Evolutionary conservation across 2,113 vertebrate genomes (phyloP).

Genomic region (Baryphthengus martii): DNA sequence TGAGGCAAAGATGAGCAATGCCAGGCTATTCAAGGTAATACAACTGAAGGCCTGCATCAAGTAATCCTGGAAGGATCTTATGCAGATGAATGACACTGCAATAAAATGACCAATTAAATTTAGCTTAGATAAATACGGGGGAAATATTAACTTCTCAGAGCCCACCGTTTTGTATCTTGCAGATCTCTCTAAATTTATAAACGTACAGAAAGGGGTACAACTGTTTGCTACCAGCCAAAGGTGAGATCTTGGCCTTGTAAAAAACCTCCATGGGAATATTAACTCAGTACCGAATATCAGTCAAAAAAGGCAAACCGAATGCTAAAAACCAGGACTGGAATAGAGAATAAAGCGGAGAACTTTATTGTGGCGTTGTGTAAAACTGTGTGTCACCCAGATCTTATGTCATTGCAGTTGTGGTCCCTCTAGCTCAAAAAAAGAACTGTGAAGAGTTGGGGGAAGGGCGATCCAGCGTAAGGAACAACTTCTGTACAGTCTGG

Average conservation of each 20-base stretch:
- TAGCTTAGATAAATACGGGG: background rate
- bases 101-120: background rate
- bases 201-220: background rate
- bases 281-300: background rate
- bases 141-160: background rate
- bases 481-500: background rate
- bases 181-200: background rate
- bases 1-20: background rate
- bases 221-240: background rate
- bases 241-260: background rate
- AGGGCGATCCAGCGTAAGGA: background rate
- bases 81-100: background rate
- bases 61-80: background rate
- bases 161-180: background rate
- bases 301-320: background rate
- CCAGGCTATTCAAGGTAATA: background rate
- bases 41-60: background rate
- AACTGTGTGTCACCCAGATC: background rate
- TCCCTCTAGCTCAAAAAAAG: background rate
- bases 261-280: background rate
- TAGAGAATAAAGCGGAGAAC: background rate
- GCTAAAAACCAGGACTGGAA: background rate
- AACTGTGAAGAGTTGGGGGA: background rate
- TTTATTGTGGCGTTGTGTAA: background rate
- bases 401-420: background rate